Conservation (phyloP, 1,140 invertebrate genomes). For the Drosophila rufa region DNA sequence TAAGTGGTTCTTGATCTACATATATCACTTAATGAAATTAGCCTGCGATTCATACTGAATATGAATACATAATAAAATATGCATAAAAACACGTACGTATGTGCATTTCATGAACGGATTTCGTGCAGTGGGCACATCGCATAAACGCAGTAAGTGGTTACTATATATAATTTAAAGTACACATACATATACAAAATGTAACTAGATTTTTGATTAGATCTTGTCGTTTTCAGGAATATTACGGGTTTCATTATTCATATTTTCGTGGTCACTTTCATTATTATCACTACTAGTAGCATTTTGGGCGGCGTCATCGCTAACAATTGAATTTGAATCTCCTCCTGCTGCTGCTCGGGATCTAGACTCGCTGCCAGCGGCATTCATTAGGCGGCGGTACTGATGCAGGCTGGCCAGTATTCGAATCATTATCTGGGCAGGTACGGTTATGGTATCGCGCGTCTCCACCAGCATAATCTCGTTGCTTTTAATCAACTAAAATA, state of each 20-base stretch:
- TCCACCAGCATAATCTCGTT: conserved; percentile 96
- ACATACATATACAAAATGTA: conserved; percentile 14
- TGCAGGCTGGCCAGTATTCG: conserved; percentile 93
- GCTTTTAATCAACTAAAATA: conserved; percentile 90
- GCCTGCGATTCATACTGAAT: too few species aligned
- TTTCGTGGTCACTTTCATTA: conserved; percentile 9
- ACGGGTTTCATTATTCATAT: conserved; percentile 3
- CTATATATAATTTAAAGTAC: background rate
- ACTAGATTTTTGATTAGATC: conserved; percentile 10
- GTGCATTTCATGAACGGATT: background rate
- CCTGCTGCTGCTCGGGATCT: background rate
- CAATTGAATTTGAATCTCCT: conserved; percentile 1
- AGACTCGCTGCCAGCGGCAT: conserved; percentile 10
- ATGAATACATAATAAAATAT: too few species aligned
- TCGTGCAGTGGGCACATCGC: background rate
- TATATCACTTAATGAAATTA: too few species aligned
- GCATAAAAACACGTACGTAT: too few species aligned
- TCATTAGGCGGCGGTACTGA: conserved; percentile 62
- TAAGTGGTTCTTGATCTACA: too few species aligned
- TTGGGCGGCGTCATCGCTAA: background rate
- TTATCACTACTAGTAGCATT: conserved; percentile 3
- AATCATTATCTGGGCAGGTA: conserved; percentile 95
- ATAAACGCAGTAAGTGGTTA: background rate
- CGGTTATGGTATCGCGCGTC: conserved; percentile 95
- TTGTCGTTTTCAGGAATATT: conserved; percentile 17